phyloP scores from a whole-genome alignment of 92 coral and sea anemone species.

The Umimayanthus kanabou region DNA sequence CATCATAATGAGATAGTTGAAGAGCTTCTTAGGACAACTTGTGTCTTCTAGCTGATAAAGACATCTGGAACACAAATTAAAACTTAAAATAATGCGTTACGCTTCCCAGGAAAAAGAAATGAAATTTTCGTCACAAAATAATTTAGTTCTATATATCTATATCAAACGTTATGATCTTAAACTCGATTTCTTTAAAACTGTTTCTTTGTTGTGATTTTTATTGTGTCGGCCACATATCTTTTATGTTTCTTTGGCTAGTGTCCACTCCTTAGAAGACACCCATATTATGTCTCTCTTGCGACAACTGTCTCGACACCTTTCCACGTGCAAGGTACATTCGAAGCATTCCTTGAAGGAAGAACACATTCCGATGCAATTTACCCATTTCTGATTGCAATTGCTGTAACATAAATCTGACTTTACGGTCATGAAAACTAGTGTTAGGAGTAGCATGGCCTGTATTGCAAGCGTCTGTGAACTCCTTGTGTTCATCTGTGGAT shows the following conservation, averaged over 20 bases:
- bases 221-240: background rate
- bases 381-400: slow-evolving; percentile 5
- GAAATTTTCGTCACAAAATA: no score
- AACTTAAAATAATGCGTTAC: no score
- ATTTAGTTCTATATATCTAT: no score
- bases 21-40: no score
- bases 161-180: no score
- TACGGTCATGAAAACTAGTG: background rate
- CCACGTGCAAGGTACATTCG: background rate
- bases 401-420: background rate
- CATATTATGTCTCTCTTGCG: background rate
- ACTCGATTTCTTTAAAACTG: background rate
- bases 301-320: slow-evolving; percentile 8
- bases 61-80: no score
- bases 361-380: background rate
- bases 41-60: no score
- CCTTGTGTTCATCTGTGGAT: background rate
- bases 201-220: background rate
- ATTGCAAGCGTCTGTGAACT: background rate
- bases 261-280: background rate
- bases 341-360: background rate
- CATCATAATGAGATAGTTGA: no score
- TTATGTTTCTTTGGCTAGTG: background rate
- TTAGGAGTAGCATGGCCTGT: background rate
- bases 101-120: no score